These are phyloP conservation scores for Mugil cephalus DNA, from an alignment of 2,113 vertebrate species.

Conservation along the genomic window DNA sequence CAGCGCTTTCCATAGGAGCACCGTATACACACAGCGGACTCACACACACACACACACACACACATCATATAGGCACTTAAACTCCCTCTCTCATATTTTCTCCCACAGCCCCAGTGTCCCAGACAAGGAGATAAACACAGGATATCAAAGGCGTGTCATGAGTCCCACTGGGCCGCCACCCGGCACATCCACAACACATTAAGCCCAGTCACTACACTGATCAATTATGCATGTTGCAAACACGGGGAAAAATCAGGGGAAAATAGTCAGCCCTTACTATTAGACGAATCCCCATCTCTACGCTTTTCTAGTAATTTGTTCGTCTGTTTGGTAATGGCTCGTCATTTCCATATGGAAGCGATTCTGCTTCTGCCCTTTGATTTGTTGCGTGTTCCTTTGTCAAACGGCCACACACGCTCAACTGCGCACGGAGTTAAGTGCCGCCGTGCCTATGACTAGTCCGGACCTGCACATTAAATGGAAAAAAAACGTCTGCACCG, in stretches of 20 bases:
- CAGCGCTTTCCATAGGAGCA: conserved; percentile 60
- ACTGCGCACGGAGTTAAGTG: conserved; percentile 12
- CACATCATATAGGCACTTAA: conserved; percentile 33
- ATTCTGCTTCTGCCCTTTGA: conserved; percentile 11
- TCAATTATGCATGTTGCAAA: conserved; percentile 72
- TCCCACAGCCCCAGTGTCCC: conserved; percentile 50
- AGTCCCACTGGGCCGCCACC: conserved; percentile 62
- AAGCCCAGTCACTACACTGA: conserved; percentile 49
- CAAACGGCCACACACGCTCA: neutral
- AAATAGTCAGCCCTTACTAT: conserved; percentile 14
- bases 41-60: neutral
- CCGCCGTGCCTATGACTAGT: conserved; percentile 15
- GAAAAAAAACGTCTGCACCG: conserved; percentile 24
- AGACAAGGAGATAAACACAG: conserved; percentile 64
- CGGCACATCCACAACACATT: conserved; percentile 59
- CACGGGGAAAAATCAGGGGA: conserved; percentile 47
- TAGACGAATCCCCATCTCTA: conserved; percentile 61
- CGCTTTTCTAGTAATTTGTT: conserved; percentile 59
- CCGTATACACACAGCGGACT: conserved; percentile 23
- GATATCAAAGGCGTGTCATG: conserved; percentile 71
- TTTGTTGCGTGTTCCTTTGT: conserved; percentile 14
- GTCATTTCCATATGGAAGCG: conserved; percentile 50
- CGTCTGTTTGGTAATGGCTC: conserved; percentile 42
- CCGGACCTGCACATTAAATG: conserved; percentile 29
- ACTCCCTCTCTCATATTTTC: conserved; percentile 34